phyloP scores from a whole-genome alignment of 1,140 invertebrate genomes.

The Neodiprion pinetum region DNA sequence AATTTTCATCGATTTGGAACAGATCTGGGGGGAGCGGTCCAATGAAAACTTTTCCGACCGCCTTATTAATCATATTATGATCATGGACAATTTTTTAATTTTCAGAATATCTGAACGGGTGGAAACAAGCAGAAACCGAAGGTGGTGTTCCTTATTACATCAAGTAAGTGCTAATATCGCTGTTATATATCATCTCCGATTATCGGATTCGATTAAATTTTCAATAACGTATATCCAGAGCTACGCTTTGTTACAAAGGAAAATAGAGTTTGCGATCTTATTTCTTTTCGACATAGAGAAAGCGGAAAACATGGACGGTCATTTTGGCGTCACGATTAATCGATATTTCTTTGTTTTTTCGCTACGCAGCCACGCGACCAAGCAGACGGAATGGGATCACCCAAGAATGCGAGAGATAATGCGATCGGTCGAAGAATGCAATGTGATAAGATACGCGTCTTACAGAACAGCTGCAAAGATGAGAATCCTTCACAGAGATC shows the following conservation, averaged over 20 bases:
- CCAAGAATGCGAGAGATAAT: slow-evolving; percentile 50
- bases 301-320: not conserved
- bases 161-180: slow-evolving; percentile 13
- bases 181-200: no score
- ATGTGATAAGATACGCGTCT: slow-evolving; percentile 76
- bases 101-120: slow-evolving; percentile 6
- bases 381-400: slow-evolving; percentile 19
- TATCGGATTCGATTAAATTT: not conserved
- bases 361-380: not conserved
- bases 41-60: no score
- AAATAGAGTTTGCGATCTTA: slow-evolving; percentile 7
- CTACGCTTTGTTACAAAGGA: not conserved
- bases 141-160: slow-evolving; percentile 12
- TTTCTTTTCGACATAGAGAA: slow-evolving; percentile 14
- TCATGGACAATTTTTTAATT: not conserved
- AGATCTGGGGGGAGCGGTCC: no score
- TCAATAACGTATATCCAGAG: not conserved
- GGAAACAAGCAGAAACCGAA: slow-evolving; percentile 8
- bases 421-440: slow-evolving; percentile 64
- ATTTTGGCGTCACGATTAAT: not conserved
- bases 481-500: slow-evolving; percentile 68
- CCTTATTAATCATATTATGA: no score
- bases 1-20: no score
- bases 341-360: not conserved
- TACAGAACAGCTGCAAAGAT: slow-evolving; percentile 82